Conservation (phyloP, 2,888 invertebrate species). For the Acronicta alni region DNA sequence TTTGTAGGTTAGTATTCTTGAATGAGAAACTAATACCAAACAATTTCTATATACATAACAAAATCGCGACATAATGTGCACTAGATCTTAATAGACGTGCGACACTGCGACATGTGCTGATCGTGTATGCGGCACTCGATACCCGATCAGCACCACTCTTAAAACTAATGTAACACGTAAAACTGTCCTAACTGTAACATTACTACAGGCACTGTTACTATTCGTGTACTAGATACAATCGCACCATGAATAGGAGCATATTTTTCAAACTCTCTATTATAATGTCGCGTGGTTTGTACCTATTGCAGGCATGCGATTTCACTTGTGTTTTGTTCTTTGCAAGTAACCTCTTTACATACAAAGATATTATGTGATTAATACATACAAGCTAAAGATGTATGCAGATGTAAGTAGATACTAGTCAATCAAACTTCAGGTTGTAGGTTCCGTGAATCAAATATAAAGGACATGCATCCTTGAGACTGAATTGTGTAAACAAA, state of each 20-base stretch:
- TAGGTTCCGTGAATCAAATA: too few species aligned
- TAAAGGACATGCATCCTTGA: too few species aligned
- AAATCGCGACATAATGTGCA: too few species aligned
- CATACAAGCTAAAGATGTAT: not conserved
- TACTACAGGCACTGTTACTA: conserved; percentile 2
- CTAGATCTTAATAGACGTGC: not conserved
- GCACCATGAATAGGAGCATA: conserved; percentile 18
- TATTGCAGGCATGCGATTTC: not conserved
- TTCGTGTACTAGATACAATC: conserved; percentile 23
- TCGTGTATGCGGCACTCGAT: not conserved
- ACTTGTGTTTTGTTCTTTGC: not conserved
- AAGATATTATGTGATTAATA: not conserved
- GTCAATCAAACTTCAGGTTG: too few species aligned
- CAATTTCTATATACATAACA: too few species aligned
- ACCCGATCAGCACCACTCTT: not conserved
- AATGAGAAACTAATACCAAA: not conserved
- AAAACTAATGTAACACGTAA: not conserved
- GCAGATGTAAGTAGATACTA: too few species aligned
- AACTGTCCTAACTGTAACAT: conserved; percentile 11
- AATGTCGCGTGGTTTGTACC: conserved; percentile 15
- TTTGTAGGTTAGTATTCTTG: too few species aligned
- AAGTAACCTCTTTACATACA: not conserved
- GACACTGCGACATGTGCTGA: not conserved
- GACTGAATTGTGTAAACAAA: too few species aligned
- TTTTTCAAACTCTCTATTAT: conserved; percentile 31